Conservation (phyloP, 2,888 invertebrate species). For the Anarsia innoxiella region DNA sequence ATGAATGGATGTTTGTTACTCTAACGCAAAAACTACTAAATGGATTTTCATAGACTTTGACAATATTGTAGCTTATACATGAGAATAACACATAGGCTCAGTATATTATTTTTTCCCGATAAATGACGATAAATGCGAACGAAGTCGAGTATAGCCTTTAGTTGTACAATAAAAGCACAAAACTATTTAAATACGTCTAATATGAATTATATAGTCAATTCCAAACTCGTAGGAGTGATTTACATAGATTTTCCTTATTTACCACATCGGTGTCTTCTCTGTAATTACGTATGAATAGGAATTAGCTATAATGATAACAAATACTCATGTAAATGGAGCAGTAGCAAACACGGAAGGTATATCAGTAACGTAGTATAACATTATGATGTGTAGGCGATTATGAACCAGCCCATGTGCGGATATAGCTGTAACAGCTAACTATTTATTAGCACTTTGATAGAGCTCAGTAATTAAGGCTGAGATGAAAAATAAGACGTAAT, state of each 20-base stretch:
- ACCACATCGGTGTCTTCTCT: slow-evolving; percentile 38
- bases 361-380: slow-evolving; percentile 20
- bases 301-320: slow-evolving; percentile 39
- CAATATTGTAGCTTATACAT: too few relatives aligned
- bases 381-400: slow-evolving; percentile 14
- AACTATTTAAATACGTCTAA: too few relatives aligned
- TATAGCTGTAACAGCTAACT: too few relatives aligned
- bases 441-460: slow-evolving; percentile 5
- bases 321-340: slow-evolving; percentile 41
- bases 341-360: slow-evolving; percentile 36
- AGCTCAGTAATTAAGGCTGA: not conserved
- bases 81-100: too few relatives aligned
- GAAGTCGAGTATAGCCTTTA: too few relatives aligned
- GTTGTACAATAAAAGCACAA: too few relatives aligned
- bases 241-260: slow-evolving; percentile 26
- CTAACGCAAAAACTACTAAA: too few relatives aligned
- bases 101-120: too few relatives aligned
- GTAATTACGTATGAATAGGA: slow-evolving; percentile 33
- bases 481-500: not conserved
- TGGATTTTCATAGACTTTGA: too few relatives aligned
- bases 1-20: too few relatives aligned
- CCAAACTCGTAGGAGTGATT: slow-evolving; percentile 13
- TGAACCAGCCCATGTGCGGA: not conserved
- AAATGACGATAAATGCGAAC: too few relatives aligned
- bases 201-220: too few relatives aligned